Conservation (phyloP, 2,888 invertebrate genomes). For the Oligia strigilis region DNA sequence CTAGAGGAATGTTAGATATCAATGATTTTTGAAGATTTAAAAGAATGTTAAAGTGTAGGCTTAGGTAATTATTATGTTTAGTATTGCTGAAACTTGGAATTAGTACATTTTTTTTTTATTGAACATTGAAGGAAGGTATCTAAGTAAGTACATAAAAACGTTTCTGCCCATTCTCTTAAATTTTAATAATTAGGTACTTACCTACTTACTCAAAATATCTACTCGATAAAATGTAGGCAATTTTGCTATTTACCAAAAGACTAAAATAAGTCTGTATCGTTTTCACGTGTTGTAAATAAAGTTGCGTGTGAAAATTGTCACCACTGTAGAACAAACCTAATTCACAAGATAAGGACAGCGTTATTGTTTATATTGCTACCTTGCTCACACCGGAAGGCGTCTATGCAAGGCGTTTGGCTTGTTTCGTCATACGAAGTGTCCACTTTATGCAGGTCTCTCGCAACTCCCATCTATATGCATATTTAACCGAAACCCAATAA, state of each 20-base stretch:
- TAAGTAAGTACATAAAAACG: too few species aligned
- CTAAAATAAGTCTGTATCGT: background rate
- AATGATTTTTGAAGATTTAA: background rate
- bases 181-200: background rate
- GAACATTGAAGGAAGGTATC: background rate
- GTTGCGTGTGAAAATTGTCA: constrained; percentile 21
- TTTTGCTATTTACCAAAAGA: background rate
- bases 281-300: background rate
- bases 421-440: constrained; percentile 73
- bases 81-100: background rate
- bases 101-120: background rate
- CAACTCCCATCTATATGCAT: background rate
- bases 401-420: constrained; percentile 69
- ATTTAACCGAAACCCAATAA: background rate
- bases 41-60: too few species aligned
- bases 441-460: constrained; percentile 50
- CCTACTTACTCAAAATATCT: background rate
- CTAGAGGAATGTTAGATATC: background rate
- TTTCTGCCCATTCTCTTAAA: too few species aligned
- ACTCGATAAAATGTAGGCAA: background rate
- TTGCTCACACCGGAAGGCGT: constrained; percentile 62
- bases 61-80: too few species aligned
- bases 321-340: constrained; percentile 31
- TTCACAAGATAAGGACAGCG: constrained; percentile 53
- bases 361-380: constrained; percentile 73